Percentiles rank a stretch among this genome's conserved stretches.
These are phyloP conservation scores for Atta colombica DNA, from an alignment of 1,140 invertebrate genomes.

Conservation along the genomic window DNA sequence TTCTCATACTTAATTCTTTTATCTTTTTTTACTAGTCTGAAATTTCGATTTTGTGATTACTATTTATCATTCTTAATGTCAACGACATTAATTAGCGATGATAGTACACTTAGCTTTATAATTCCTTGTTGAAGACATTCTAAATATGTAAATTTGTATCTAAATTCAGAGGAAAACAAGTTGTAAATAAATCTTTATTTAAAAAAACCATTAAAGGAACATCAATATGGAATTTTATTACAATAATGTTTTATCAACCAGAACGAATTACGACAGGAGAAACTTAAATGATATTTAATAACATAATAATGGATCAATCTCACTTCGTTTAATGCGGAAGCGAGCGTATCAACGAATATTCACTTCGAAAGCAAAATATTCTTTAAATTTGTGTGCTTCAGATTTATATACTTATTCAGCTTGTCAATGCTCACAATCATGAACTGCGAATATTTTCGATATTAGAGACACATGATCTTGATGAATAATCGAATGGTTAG, in stretches of 20 bases:
- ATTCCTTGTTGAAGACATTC: constrained; percentile 8
- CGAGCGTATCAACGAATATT: constrained; percentile 6
- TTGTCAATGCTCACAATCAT: background rate
- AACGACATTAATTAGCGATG: constrained; percentile 11
- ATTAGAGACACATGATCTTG: background rate
- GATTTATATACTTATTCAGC: background rate
- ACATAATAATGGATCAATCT: background rate
- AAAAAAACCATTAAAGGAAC: background rate
- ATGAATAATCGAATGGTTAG: background rate
- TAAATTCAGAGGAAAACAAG: constrained; percentile 18
- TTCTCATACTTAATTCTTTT: background rate
- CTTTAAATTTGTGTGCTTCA: constrained; percentile 5
- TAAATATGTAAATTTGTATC: constrained; percentile 32
- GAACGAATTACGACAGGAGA: background rate
- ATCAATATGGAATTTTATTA: constrained; percentile 2
- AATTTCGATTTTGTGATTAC: constrained; percentile 20
- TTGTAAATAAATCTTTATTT: constrained; percentile 24
- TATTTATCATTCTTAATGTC: constrained; percentile 24
- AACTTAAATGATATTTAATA: constrained; percentile 10
- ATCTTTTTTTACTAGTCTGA: constrained; percentile 18
- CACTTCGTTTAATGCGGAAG: background rate
- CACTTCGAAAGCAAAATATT: background rate
- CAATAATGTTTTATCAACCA: constrained; percentile 8
- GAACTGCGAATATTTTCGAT: background rate
- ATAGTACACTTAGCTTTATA: constrained; percentile 4